Evolutionary conservation across 2,113 vertebrate species (phyloP).

Genomic region (Narcine bancroftii): DNA sequence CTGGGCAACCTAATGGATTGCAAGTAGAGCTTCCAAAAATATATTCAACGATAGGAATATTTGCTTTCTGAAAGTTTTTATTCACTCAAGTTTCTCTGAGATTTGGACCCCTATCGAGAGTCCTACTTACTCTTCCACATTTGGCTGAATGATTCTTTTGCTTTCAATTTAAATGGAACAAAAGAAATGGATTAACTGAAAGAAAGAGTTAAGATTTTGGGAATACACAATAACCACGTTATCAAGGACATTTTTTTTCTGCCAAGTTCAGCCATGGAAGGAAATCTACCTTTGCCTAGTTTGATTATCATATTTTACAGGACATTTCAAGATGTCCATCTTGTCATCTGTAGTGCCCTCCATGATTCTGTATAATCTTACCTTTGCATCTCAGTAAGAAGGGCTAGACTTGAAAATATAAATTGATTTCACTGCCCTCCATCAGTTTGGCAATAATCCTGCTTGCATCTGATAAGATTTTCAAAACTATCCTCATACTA

Average conservation of each 20-base stretch:
- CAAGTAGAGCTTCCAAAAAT: not conserved
- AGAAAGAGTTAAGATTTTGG: not conserved
- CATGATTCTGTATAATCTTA: not conserved
- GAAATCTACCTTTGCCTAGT: not conserved
- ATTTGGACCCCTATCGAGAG: not conserved
- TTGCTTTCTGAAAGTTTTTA: not conserved
- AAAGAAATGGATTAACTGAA: not conserved
- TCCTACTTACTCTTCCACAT: not conserved
- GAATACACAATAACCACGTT: not conserved
- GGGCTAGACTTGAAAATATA: not conserved
- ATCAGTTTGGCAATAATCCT: not conserved
- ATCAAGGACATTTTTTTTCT: not conserved
- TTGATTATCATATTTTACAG: not conserved
- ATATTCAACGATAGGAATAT: not conserved
- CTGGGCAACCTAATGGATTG: not conserved
- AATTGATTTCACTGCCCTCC: not conserved
- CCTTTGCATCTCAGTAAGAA: not conserved
- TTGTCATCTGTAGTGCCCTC: not conserved
- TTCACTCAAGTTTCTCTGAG: not conserved
- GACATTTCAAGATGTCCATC: not conserved
- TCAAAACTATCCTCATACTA: not conserved
- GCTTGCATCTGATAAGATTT: not conserved
- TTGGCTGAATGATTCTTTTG: not conserved
- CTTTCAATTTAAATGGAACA: not conserved
- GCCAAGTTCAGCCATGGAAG: not conserved